A percentile compares a stretch with the other conserved stretches of the same genome.
Conservation (phyloP, 2,113 vertebrate genomes). For the Vanacampus margaritifer region DNA sequence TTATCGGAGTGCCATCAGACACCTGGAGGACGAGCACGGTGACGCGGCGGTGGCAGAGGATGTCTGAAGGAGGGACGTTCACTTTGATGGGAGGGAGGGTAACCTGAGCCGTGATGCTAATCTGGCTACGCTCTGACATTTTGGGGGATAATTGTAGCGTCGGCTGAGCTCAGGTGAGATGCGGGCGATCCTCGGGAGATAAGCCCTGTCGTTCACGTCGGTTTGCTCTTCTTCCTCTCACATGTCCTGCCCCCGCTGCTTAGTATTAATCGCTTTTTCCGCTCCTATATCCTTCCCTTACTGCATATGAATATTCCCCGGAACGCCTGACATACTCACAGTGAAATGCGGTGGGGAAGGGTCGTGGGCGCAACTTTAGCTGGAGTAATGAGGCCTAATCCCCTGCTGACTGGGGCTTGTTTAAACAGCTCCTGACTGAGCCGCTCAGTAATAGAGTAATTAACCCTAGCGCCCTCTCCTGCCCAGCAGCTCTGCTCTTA, state of each 20-base stretch:
- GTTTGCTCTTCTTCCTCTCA: conserved; percentile 52
- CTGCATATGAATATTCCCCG: conserved; percentile 80
- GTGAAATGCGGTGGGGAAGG: conserved; percentile 75
- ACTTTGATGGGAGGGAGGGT: conserved; percentile 56
- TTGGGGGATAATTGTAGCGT: conserved; percentile 76
- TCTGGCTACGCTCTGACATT: conserved; percentile 68
- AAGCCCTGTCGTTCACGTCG: conserved; percentile 49
- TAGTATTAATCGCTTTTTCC: conserved; percentile 36
- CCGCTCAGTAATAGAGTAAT: conserved; percentile 98
- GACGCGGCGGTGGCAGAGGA: conserved; percentile 42
- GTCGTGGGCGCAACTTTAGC: conserved; percentile 90
- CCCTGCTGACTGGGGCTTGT: conserved; percentile 84
- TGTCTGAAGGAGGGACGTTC: conserved; percentile 28
- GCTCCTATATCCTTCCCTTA: conserved; percentile 21
- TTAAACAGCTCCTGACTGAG: conserved; percentile 85
- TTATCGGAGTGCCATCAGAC: conserved; percentile 79
- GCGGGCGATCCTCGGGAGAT: conserved; percentile 57
- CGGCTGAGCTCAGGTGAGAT: conserved; percentile 68
- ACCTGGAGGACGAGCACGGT: conserved; percentile 50
- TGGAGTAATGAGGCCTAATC: conserved; percentile 99
- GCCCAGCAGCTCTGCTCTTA: conserved; percentile 44
- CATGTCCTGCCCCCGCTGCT: conserved; percentile 27
- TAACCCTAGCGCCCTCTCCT: conserved; percentile 84
- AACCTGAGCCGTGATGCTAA: conserved; percentile 73
- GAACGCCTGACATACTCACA: conserved; percentile 79